phyloP scores from a whole-genome alignment of 2,888 invertebrate genomes.

The Meiosimyza platycephala region DNA sequence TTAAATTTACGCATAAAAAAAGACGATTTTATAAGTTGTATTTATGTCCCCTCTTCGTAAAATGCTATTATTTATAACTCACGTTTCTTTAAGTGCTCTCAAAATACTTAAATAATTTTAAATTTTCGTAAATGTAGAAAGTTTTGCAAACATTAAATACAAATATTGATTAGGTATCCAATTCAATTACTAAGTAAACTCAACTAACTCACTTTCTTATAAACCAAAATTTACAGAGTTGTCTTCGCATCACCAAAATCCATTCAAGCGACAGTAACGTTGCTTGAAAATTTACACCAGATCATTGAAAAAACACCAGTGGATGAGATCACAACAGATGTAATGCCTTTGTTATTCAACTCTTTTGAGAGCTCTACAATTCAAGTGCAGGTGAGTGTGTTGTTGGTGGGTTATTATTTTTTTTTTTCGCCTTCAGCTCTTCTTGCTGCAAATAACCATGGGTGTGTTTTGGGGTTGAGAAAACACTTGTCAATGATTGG shows the following conservation, averaged over 20 bases:
- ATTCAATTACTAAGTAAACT: neutral
- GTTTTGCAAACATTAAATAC: no score
- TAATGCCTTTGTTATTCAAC: conserved; percentile 86
- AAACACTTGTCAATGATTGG: no score
- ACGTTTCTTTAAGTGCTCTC: no score
- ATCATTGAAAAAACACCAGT: conserved; percentile 87
- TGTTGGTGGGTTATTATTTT: conserved; percentile 69
- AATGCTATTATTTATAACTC: no score
- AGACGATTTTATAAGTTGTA: no score
- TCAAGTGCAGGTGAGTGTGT: conserved; percentile 83
- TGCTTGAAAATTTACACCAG: conserved; percentile 89
- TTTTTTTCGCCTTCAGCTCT: neutral
- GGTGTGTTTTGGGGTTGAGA: no score
- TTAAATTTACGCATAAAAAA: no score
- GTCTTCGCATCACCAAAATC: conserved; percentile 83
- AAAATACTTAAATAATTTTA: no score
- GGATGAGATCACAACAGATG: conserved; percentile 82
- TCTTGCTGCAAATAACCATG: no score
- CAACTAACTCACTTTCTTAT: neutral
- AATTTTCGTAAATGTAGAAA: no score
- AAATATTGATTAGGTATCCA: no score
- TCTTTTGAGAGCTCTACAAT: conserved; percentile 89
- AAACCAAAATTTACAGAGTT: conserved; percentile 68
- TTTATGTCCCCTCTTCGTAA: no score
- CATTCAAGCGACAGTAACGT: conserved; percentile 86